phyloP scores from a whole-genome alignment of 2,888 invertebrate species.

The Desoria tigrina region DNA sequence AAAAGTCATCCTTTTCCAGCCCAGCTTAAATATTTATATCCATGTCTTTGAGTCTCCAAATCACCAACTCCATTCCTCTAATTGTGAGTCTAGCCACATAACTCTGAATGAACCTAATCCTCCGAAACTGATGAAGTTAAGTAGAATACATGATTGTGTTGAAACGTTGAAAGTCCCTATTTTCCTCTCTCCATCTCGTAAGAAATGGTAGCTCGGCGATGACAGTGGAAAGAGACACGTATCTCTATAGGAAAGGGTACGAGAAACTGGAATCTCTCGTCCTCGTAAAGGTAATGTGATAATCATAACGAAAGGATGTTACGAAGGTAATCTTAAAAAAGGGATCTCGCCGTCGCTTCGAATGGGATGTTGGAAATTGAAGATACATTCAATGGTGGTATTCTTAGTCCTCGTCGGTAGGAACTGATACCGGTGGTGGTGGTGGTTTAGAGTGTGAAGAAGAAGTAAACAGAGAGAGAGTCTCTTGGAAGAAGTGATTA shows the following conservation, averaged over 20 bases:
- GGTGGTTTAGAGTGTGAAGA: slow-evolving; percentile 14
- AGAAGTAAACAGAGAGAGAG: not conserved
- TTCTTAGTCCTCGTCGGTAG: not conserved
- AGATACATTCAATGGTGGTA: not conserved
- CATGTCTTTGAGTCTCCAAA: no score
- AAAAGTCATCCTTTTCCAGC: no score
- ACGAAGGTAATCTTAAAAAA: not conserved
- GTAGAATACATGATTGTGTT: slow-evolving; percentile 22
- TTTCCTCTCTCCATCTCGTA: slow-evolving; percentile 5
- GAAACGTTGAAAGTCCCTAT: no score
- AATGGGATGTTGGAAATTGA: not conserved
- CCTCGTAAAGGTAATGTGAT: slow-evolving; percentile 18
- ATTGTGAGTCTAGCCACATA: no score
- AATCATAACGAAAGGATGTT: slow-evolving; percentile 18
- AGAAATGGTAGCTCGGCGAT: slow-evolving; percentile 21
- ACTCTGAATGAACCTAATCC: no score
- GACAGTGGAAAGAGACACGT: not conserved
- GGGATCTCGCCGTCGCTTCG: not conserved
- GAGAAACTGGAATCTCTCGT: no score
- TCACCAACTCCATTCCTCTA: no score
- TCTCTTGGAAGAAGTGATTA: slow-evolving; percentile 42
- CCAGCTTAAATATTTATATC: no score
- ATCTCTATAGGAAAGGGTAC: slow-evolving; percentile 9
- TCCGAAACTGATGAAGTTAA: slow-evolving; percentile 3
- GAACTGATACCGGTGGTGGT: not conserved